Evolutionary conservation across 2,888 invertebrate species (phyloP).

Genomic region (Eugnorisma glareosa): DNA sequence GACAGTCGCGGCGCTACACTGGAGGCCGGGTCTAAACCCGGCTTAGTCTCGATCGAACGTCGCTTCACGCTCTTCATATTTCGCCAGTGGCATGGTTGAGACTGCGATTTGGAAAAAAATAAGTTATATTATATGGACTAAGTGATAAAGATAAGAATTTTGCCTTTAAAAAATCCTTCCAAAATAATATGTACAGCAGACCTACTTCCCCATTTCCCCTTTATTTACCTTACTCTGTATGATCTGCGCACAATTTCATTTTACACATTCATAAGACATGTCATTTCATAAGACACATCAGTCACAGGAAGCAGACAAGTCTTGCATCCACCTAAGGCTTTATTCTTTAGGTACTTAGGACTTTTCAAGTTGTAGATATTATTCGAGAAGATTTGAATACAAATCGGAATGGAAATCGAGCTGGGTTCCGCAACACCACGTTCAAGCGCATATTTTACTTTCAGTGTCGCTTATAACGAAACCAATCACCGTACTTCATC

Average conservation of each 20-base stretch:
- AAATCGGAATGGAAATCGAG: too few species aligned
- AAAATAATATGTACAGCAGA: not conserved
- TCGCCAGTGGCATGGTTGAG: conserved; percentile 98
- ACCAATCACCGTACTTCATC: too few species aligned
- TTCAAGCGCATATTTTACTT: not conserved
- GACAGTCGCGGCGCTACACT: conserved; percentile 91
- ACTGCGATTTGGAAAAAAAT: conserved; percentile 90
- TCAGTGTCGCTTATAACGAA: not conserved
- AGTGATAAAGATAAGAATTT: not conserved
- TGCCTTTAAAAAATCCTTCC: not conserved
- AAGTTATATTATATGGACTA: not conserved
- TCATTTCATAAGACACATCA: not conserved
- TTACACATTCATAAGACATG: too few species aligned
- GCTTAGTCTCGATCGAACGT: conserved; percentile 91
- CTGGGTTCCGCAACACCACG: not conserved
- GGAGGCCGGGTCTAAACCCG: conserved; percentile 77
- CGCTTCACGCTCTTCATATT: conserved; percentile 95
- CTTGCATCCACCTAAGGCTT: not conserved
- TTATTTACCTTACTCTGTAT: not conserved
- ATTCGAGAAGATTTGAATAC: not conserved
- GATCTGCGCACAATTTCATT: too few species aligned
- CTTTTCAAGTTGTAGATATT: not conserved
- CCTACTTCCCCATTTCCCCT: not conserved
- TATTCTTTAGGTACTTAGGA: not conserved
- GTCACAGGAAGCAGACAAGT: too few species aligned